A percentile compares a stretch with the other conserved stretches of the same genome.
These are phyloP conservation scores for Pollimyrus isidori DNA, from an alignment of 2,113 vertebrate species.

Conservation along the genomic window DNA sequence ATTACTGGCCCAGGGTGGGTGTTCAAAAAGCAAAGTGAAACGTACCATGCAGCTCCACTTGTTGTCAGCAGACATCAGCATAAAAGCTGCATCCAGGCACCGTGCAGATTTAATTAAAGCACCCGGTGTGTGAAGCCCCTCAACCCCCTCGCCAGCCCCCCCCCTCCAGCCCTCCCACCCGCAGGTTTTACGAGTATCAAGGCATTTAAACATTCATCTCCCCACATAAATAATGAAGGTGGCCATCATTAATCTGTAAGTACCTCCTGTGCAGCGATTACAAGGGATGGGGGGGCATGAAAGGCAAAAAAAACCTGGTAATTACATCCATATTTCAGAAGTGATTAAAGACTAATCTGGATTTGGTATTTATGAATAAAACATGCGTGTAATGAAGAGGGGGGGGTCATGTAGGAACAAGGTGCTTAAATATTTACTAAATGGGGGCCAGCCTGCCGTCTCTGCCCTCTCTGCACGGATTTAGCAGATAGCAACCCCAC, in stretches of 20 bases:
- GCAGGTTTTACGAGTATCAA: conserved; percentile 41
- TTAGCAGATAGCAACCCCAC: neutral
- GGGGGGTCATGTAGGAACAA: conserved; percentile 55
- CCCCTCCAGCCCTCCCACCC: conserved; percentile 9
- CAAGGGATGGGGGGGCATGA: neutral
- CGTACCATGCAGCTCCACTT: neutral
- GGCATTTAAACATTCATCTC: conserved; percentile 52
- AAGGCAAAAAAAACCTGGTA: conserved; percentile 44
- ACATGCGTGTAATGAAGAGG: conserved; percentile 57
- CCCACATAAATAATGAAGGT: conserved; percentile 58
- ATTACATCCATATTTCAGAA: conserved; percentile 64
- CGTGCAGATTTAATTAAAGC: neutral
- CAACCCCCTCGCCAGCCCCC: neutral
- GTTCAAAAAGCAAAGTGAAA: neutral
- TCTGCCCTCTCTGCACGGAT: neutral
- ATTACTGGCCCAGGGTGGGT: neutral
- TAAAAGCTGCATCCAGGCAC: neutral
- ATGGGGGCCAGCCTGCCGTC: conserved; percentile 23
- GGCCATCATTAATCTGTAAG: conserved; percentile 55
- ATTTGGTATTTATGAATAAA: conserved; percentile 68
- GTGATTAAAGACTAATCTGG: conserved; percentile 56
- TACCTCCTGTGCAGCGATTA: conserved; percentile 36
- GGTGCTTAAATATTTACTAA: conserved; percentile 61
- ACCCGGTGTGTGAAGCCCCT: neutral
- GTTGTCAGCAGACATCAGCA: neutral